phyloP scores from a whole-genome alignment of 2,888 invertebrate genomes.

The Geotrupes spiniger region DNA sequence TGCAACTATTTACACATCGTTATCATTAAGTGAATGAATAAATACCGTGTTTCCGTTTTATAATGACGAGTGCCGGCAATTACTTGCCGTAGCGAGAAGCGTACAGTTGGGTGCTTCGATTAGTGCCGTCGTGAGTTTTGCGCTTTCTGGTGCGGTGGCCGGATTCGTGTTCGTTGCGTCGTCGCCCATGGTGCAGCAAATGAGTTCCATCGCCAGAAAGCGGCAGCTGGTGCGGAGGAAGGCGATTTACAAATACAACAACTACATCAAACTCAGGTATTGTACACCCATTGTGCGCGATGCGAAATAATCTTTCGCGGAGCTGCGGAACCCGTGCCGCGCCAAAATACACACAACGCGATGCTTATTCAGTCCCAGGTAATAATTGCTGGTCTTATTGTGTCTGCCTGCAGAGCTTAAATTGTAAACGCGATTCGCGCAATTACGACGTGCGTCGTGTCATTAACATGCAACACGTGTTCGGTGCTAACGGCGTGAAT shows the following conservation, averaged over 20 bases:
- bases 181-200: slow-evolving; percentile 22
- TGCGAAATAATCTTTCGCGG: too few relatives aligned
- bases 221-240: slow-evolving; percentile 32
- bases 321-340: neutral
- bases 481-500: too few relatives aligned
- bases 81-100: slow-evolving; percentile 7
- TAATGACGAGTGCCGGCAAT: slow-evolving; percentile 12
- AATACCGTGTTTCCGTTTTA: slow-evolving; percentile 6
- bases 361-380: too few relatives aligned
- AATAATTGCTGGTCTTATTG: too few relatives aligned
- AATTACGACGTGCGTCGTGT: too few relatives aligned
- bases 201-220: slow-evolving; percentile 32
- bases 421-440: too few relatives aligned
- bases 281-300: too few relatives aligned
- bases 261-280: slow-evolving; percentile 28
- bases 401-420: too few relatives aligned
- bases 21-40: slow-evolving; percentile 9
- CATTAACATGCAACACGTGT: too few relatives aligned
- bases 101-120: slow-evolving; percentile 6
- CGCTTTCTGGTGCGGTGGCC: neutral
- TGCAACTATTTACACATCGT: slow-evolving; percentile 13
- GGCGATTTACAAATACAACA: slow-evolving; percentile 33
- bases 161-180: slow-evolving; percentile 5
- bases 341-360: too few relatives aligned
- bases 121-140: slow-evolving; percentile 1